These are phyloP conservation scores for Stomorhina lunata DNA, from an alignment of 2,888 invertebrate genomes.

Conservation along the genomic window DNA sequence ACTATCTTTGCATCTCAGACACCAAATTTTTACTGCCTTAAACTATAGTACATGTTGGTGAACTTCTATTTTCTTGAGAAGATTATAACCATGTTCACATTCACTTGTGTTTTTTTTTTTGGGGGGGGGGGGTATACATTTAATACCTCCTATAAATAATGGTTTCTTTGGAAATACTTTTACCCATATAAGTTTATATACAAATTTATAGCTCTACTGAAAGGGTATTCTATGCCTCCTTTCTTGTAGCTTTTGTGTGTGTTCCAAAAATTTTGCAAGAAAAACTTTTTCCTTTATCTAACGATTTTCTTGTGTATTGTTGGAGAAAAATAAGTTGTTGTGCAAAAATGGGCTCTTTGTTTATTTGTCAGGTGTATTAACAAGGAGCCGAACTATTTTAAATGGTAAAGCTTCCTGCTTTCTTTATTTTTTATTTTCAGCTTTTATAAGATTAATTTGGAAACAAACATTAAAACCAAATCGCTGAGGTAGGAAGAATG, in stretches of 20 bases:
- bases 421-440: background rate
- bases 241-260: background rate
- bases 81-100: background rate
- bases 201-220: slow-evolving; percentile 17
- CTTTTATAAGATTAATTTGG: no score
- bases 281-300: background rate
- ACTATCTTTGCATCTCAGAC: background rate
- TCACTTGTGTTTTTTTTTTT: background rate
- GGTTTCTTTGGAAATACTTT: slow-evolving; percentile 31
- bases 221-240: background rate
- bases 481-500: no score
- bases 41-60: background rate
- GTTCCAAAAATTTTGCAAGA: background rate
- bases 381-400: slow-evolving; percentile 31
- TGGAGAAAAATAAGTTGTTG: slow-evolving; percentile 18
- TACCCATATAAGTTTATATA: background rate
- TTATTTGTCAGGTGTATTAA: background rate
- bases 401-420: slow-evolving; percentile 30
- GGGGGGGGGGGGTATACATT: background rate
- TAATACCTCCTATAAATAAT: slow-evolving; percentile 6
- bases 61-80: background rate
- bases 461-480: no score
- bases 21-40: background rate
- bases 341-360: slow-evolving; percentile 25
- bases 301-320: slow-evolving; percentile 15